Conservation (phyloP, 2,797 vertebrate genomes). For the Sebastiscus albofasciatus region DNA sequence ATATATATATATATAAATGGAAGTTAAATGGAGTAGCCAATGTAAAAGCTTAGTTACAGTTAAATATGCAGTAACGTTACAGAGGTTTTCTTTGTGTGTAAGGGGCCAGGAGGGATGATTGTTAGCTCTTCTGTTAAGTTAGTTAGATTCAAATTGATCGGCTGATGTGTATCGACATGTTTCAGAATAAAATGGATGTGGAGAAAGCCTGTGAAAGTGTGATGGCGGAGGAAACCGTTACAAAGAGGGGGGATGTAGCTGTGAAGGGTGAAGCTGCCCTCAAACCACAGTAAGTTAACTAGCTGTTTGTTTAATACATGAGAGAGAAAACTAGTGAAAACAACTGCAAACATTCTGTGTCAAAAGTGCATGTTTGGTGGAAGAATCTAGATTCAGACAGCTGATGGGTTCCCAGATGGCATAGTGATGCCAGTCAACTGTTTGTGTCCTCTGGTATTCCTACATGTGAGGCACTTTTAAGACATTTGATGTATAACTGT, state of each 20-base stretch:
- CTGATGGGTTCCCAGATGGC: no score
- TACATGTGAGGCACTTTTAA: no score
- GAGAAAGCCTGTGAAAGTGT: slow-evolving; percentile 3
- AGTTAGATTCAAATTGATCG: background rate
- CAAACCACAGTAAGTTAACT: slow-evolving; percentile 77
- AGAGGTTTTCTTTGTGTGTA: background rate
- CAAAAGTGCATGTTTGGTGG: background rate
- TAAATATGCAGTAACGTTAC: background rate
- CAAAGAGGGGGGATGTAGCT: background rate
- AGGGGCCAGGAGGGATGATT: background rate
- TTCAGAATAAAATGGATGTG: slow-evolving; percentile 19
- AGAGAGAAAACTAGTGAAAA: background rate
- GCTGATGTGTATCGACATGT: background rate
- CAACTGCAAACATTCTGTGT: background rate
- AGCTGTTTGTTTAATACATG: rapidly evolving
- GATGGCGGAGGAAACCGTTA: slow-evolving; percentile 46
- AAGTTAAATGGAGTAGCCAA: no score
- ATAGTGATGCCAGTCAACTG: no score
- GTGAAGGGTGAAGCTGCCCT: slow-evolving; percentile 78
- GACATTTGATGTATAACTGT: no score
- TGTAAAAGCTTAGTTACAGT: no score
- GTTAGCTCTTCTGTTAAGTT: background rate
- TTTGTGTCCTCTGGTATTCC: no score
- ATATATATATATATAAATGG: no score
- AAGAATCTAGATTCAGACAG: background rate